Evolutionary conservation across 1,140 invertebrate species (phyloP).

Genomic region (Brachionus sp.): DNA sequence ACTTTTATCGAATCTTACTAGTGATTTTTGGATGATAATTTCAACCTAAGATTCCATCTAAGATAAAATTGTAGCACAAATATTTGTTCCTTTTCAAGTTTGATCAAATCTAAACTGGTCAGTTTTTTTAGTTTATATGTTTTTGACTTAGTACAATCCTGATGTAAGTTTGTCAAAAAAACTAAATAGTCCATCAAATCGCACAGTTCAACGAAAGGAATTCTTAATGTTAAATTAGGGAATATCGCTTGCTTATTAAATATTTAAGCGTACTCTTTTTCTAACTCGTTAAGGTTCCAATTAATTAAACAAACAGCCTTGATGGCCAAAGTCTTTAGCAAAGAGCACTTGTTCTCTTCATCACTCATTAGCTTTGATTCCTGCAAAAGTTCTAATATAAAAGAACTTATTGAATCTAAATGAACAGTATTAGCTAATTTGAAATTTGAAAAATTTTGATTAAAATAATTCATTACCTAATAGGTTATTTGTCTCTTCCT

Average conservation of each 20-base stretch:
- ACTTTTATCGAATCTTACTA: not conserved
- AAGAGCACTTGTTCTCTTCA: not conserved
- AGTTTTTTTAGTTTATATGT: not conserved
- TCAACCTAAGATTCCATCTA: not conserved
- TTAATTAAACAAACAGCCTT: conserved; percentile 21
- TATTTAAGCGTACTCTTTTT: conserved; percentile 23
- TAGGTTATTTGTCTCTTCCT: not conserved
- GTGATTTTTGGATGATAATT: conserved; percentile 10
- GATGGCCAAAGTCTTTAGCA: not conserved
- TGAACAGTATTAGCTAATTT: not conserved
- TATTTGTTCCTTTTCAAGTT: not conserved
- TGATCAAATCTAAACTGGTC: conserved; percentile 6
- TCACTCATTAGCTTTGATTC: not conserved
- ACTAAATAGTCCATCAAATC: conserved; percentile 29
- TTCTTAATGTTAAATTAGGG: not conserved
- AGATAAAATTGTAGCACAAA: conserved; percentile 5
- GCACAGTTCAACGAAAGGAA: not conserved
- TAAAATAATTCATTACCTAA: not conserved
- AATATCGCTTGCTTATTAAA: not conserved
- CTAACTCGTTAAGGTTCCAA: conserved; percentile 17
- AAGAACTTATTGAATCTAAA: conserved; percentile 18
- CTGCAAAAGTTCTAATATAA: conserved; percentile 10
- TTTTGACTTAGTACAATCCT: not conserved
- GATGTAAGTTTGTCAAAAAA: conserved; percentile 22
- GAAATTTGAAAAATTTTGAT: not conserved